A percentile compares a stretch with the other conserved stretches of the same genome.
These are phyloP conservation scores for Microtus pennsylvanicus DNA, from an alignment of 2,113 vertebrate species.

Conservation along the genomic window DNA sequence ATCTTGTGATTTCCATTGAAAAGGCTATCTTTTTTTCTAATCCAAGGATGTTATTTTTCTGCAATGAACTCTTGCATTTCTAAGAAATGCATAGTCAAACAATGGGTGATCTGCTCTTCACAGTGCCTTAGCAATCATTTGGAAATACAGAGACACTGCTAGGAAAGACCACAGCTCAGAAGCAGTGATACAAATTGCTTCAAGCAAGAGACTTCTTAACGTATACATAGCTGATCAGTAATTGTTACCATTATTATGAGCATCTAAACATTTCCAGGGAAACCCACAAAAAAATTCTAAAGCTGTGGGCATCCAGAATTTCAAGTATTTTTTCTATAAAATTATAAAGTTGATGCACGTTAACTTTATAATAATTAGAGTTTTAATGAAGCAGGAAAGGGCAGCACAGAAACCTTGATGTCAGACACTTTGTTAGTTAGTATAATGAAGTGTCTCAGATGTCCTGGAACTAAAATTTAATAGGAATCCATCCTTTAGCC, in stretches of 20 bases:
- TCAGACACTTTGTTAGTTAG: constrained; percentile 13
- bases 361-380: constrained; percentile 54
- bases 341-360: constrained; percentile 35
- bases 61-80: constrained; percentile 32
- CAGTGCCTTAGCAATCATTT: constrained; percentile 78
- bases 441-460: constrained; percentile 51
- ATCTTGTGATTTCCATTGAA: not conserved
- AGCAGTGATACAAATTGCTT: constrained; percentile 78
- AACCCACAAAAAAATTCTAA: constrained; percentile 74
- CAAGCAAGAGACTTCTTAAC: constrained; percentile 51
- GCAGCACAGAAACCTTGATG: constrained; percentile 7
- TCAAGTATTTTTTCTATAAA: constrained; percentile 69
- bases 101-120: constrained; percentile 68
- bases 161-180: constrained; percentile 81
- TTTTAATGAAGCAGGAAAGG: constrained; percentile 71
- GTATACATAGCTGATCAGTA: constrained; percentile 23
- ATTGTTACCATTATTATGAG: constrained; percentile 59
- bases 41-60: constrained; percentile 20
- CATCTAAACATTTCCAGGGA: not conserved
- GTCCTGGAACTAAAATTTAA: constrained; percentile 27
- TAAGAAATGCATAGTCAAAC: not conserved
- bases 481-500: not conserved
- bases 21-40: constrained; percentile 30
- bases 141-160: constrained; percentile 74
- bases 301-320: constrained; percentile 52